Evolutionary conservation across 2,113 vertebrate genomes (phyloP).

Genomic region (Irena cyanogastra): DNA sequence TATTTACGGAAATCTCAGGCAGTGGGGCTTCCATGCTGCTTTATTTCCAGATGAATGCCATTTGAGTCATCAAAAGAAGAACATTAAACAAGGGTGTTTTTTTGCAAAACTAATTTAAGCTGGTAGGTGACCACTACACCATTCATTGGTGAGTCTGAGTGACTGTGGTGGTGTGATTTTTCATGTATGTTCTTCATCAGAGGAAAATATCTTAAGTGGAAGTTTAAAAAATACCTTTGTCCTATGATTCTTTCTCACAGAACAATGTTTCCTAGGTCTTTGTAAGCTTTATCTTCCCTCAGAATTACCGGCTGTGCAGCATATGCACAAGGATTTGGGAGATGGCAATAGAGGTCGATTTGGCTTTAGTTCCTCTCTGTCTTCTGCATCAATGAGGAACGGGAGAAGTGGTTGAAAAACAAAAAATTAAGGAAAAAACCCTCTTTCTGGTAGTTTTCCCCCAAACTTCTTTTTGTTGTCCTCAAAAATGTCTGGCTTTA

Average conservation of each 20-base stretch:
- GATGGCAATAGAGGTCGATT: neutral
- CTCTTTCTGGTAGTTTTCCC: neutral
- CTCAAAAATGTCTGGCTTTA: neutral
- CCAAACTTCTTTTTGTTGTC: neutral
- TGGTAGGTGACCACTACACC: neutral
- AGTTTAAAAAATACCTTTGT: neutral
- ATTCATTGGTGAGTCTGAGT: neutral
- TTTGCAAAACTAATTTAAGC: neutral
- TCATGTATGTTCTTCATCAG: neutral
- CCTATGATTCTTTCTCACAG: neutral
- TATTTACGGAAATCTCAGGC: constrained; percentile 17
- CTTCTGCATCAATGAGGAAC: neutral
- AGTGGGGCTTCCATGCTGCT: neutral
- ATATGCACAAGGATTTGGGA: neutral
- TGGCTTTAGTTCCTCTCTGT: neutral
- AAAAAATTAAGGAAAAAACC: rapidly evolving
- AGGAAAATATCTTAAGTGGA: neutral
- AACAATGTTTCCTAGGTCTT: neutral
- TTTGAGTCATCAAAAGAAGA: constrained; percentile 35
- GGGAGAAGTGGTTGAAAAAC: neutral
- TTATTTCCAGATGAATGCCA: neutral
- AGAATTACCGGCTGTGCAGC: neutral
- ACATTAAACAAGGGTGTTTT: neutral
- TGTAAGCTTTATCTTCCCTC: neutral
- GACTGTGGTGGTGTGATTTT: neutral